Evolutionary conservation across 2,113 vertebrate genomes (phyloP), one percentile per base, ranked within the genome.

Genomic region (Nettapus auritus): DNA sequence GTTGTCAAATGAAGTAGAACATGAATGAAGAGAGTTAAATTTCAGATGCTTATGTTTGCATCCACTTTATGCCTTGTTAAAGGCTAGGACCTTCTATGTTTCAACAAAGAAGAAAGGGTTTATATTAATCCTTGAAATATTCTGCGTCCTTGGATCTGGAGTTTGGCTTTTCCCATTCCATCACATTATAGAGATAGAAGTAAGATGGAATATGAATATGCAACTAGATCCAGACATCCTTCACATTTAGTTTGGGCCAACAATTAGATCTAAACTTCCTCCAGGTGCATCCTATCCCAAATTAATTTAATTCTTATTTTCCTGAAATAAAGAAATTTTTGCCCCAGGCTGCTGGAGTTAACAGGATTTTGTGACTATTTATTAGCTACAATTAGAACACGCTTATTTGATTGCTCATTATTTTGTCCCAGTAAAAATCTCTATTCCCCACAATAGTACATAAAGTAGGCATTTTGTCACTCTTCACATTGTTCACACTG

Each of bases 261-360:
- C 74, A 92, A 59, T 89, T 76, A 94, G 90, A 53, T 89, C 81
- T 92, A 85, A 92, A 93, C 95, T 97, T 97, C 93, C 96, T 97
- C 94, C 96, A 97, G 95, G 93, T 97, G 95, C 89, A 89, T 95
- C 91, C 95, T 95, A 94, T 93, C 84, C 60, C 74, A 94, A 87
- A 94, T 93, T 93, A 90, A 96, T 97, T 92, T 93, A 90, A 74
- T 93, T 73, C 88, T 96, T 86, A 93, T 93, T 95, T 95, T 95
- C 70, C 67, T 90, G 83, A 90, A 94, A 92, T 69, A 93, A 95
- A 93, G 53, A 89, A 3, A 28, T 71, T 93, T 86, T 75, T 90
- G 66, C 70, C 29, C 7, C 26, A 78, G 90, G 86, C 77, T 82
- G 90, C 87, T 95, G 55, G 28, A 82, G 44, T 84, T 93, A 82